Base-by-base conservation (phyloP, 2,797 vertebrate genomes). In the Fistularia commersonii region DNA sequence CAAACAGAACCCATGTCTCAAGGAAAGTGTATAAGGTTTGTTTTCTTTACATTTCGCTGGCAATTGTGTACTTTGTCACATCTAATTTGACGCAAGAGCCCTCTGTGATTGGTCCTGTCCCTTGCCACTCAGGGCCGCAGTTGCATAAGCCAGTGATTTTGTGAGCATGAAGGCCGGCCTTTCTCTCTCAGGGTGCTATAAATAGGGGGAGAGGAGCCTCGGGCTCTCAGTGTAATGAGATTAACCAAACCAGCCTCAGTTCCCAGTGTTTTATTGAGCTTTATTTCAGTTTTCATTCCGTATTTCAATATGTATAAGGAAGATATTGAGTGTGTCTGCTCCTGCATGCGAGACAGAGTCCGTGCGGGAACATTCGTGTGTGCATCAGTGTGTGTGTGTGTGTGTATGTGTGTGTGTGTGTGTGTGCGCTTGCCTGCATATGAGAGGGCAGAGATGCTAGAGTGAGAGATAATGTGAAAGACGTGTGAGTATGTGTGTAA, bases 181-280 rank as follows among this genome's bases (percentile, higher is more conserved):
- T 72, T 49, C 64, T 45, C 47, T 48, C 56, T 81, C 61, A 71
- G 69, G 64, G 44, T 61, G 77, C 85, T 90, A 90, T 90, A 91
- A 88, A 89, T 89, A 90, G 82, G 64, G 66, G 60, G 13, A 54
- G 68, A 70, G 74, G 60, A 70, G 79, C 87, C 83, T 64, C 48
- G 43, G 80, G 88, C 85, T 76, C 66, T 66, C 57, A 64, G 61
- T 80, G 76, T 87, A 89, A 90, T 90, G 80, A 83, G 85, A 90
- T 90, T 90, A 88, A 81, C 88, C 79, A 74, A 87, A 87, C 80
- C 79, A 85, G 82, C 77, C 63, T 79, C 69, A 53, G 78, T 77
- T 85, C 69, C 69, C 66, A 83, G 65, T 80, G 72, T 84, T 84
- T 83, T 83, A 84, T 80, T 83, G 72, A 80, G 82, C 75, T 83